Evolutionary conservation across 2,888 invertebrate species (phyloP).

Genomic region (Marasmarcha lunaedactyla): DNA sequence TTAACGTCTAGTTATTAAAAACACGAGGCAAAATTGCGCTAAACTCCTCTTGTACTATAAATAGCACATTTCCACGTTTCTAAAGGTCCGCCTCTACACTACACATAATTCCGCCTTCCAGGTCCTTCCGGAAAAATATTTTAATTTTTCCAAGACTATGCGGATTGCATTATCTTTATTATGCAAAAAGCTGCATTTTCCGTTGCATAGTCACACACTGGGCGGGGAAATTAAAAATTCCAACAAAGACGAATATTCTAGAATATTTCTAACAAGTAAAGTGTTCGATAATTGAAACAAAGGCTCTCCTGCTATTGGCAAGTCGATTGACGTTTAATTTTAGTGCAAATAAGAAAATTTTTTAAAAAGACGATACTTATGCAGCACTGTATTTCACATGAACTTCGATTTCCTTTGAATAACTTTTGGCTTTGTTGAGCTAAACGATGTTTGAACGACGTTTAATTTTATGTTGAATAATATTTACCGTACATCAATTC

Average conservation of each 20-base stretch:
- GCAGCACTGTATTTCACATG: conserved; percentile 6
- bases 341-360: conserved; percentile 43
- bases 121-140: background rate
- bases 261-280: conserved; percentile 38
- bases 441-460: too few species aligned
- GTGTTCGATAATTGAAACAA: conserved; percentile 58
- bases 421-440: too few species aligned
- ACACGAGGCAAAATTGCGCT: too few species aligned
- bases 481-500: background rate
- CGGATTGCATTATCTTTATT: conserved; percentile 8
- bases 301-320: conserved; percentile 41
- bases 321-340: conserved; percentile 62
- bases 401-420: conserved; percentile 3
- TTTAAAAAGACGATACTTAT: conserved; percentile 10
- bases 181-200: background rate
- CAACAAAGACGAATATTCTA: conserved; percentile 31
- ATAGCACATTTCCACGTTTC: too few species aligned
- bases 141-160: conserved; percentile 7
- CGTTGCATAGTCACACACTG: conserved; percentile 13
- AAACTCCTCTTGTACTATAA: too few species aligned
- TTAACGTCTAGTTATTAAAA: too few species aligned
- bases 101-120: too few species aligned
- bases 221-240: conserved; percentile 25
- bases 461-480: background rate
- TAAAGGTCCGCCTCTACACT: too few species aligned